These are phyloP conservation scores for Wiebesia pumilae DNA, from an alignment of 1,140 invertebrate species.

Conservation along the genomic window DNA sequence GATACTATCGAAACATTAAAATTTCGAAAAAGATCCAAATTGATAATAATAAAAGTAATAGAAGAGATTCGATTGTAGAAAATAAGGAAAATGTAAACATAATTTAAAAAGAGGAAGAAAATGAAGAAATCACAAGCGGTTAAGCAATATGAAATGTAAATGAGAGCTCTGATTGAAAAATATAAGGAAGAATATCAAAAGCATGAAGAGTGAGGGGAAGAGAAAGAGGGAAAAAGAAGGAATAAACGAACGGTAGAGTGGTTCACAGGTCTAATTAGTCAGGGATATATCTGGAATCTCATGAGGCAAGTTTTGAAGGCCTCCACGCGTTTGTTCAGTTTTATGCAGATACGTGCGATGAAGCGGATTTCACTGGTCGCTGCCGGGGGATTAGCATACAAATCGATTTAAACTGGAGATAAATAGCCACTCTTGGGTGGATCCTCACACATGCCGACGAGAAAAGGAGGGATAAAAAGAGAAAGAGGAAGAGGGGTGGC, in stretches of 20 bases:
- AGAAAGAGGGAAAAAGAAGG: slow-evolving; percentile 12
- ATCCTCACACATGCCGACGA: slow-evolving; percentile 66
- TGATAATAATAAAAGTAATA: background rate
- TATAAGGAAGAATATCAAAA: slow-evolving; percentile 17
- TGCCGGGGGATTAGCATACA: slow-evolving; percentile 73
- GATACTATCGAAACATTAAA: too few species aligned
- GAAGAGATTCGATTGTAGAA: background rate
- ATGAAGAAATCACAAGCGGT: slow-evolving; percentile 8
- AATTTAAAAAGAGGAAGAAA: background rate
- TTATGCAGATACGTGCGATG: slow-evolving; percentile 65
- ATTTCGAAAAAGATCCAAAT: too few species aligned
- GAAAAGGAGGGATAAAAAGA: slow-evolving; percentile 46
- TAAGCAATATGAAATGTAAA: slow-evolving; percentile 34
- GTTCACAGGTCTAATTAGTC: slow-evolving; percentile 73
- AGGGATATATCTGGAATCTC: slow-evolving; percentile 74
- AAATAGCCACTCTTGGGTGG: slow-evolving; percentile 73
- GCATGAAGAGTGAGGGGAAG: slow-evolving; percentile 8
- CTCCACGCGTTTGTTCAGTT: slow-evolving; percentile 67
- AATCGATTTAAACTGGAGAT: slow-evolving; percentile 76
- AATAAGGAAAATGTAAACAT: background rate
- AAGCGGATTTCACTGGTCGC: slow-evolving; percentile 69
- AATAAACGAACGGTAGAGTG: slow-evolving; percentile 34
- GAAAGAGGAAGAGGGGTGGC: slow-evolving; percentile 65
- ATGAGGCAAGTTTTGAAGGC: slow-evolving; percentile 71
- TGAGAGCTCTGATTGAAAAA: slow-evolving; percentile 33